These are phyloP conservation scores for Mustela nigripes DNA, from an alignment of 2,113 vertebrate species.

Conservation along the genomic window DNA sequence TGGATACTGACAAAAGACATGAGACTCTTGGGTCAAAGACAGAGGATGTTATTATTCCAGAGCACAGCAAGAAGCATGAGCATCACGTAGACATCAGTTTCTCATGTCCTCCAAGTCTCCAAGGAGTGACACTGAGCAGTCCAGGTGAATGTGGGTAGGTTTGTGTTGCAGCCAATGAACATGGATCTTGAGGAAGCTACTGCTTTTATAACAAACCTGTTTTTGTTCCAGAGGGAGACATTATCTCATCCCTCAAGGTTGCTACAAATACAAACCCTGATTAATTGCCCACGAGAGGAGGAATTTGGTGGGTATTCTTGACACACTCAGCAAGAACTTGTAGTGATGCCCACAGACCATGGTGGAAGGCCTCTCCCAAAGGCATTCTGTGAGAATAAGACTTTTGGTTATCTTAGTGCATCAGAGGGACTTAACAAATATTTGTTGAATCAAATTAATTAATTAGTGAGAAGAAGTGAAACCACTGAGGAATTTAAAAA, in stretches of 20 bases:
- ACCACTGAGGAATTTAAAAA: not conserved
- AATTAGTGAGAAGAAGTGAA: not conserved
- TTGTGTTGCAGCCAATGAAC: not conserved
- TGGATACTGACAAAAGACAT: not conserved
- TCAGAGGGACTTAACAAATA: not conserved
- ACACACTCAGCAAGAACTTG: not conserved
- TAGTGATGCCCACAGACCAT: not conserved
- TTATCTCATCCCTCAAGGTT: not conserved
- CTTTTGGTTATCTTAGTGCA: not conserved
- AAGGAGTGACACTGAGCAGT: not conserved
- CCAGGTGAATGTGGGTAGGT: not conserved
- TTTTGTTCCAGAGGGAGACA: not conserved
- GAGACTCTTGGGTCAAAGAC: not conserved
- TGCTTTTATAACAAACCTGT: not conserved
- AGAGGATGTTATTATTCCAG: not conserved
- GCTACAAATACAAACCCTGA: not conserved
- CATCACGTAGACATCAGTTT: too few species aligned
- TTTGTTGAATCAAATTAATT: not conserved
- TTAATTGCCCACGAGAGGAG: not conserved
- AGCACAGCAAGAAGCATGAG: not conserved
- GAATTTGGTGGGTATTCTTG: not conserved
- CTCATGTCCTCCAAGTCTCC: not conserved
- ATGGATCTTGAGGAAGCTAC: not conserved
- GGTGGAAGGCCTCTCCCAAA: too few species aligned
- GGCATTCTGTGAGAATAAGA: not conserved